These are phyloP conservation scores for Hippoglossus stenolepis DNA, from an alignment of 2,113 vertebrate genomes.

Conservation along the genomic window DNA sequence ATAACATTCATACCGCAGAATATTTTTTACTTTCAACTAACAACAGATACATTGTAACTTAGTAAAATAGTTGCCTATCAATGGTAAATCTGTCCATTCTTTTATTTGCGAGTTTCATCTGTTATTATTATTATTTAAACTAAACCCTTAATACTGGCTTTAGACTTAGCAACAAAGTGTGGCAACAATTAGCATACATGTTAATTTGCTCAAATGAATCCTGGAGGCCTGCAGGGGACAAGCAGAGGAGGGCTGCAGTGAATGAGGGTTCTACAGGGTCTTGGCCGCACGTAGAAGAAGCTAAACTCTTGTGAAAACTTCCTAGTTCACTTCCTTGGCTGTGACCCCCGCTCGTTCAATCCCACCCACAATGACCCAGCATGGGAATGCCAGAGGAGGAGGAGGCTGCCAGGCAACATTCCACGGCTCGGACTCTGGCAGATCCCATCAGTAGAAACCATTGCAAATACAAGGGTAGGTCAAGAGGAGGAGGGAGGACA, in stretches of 20 bases:
- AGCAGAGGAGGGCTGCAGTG: slow-evolving; percentile 25
- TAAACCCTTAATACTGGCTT: too few relatives aligned
- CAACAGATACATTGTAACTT: too few relatives aligned
- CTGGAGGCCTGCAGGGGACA: neutral
- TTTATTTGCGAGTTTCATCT: too few relatives aligned
- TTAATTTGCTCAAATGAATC: slow-evolving; percentile 45
- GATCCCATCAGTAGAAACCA: slow-evolving; percentile 67
- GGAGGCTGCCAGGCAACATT: slow-evolving; percentile 73
- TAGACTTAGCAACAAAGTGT: too few relatives aligned
- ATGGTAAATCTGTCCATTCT: too few relatives aligned
- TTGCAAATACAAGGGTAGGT: slow-evolving; percentile 44
- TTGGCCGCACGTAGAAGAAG: slow-evolving; percentile 30
- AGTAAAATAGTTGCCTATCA: too few relatives aligned
- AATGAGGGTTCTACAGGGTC: slow-evolving; percentile 24
- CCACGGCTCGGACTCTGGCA: slow-evolving; percentile 62
- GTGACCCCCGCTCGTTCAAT: slow-evolving; percentile 72
- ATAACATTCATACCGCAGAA: too few relatives aligned
- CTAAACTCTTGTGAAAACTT: slow-evolving; percentile 80
- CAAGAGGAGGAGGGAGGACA: slow-evolving; percentile 31
- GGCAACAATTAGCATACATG: neutral
- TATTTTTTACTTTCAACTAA: too few relatives aligned
- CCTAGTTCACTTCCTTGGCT: slow-evolving; percentile 82
- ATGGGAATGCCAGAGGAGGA: slow-evolving; percentile 73
- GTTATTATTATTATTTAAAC: neutral
- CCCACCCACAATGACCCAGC: slow-evolving; percentile 79